Base-by-base conservation (phyloP, 2,113 vertebrate species). In the Amblyornis subalaris region DNA sequence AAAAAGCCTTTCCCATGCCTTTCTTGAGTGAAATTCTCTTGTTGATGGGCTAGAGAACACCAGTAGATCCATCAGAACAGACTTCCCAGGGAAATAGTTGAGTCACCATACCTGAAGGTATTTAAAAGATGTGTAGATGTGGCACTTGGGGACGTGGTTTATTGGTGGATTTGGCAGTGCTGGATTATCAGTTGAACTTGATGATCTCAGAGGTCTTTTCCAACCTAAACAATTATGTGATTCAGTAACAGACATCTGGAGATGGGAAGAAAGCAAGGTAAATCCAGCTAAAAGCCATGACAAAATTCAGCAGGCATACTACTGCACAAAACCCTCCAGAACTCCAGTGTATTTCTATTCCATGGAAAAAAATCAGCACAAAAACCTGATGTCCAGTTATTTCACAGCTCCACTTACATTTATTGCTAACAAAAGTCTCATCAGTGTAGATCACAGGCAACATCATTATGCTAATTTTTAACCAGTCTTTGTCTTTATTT, bases 101-200 rank as follows among this genome's bases (percentile, higher is more conserved):
- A 55, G 42, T 50, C 42, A 48, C 42, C 64, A 28, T 50, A 19
- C 31, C 12, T 83, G 64, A 25, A 62, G 8, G 7, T 48, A 26
- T 5, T 51, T 35, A 40, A 38, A 31, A 45, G 54, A 31, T 0
- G 0, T 18, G 28, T 19, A 47, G n/a, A 54, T 31, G 35, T 40
- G 29, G 29, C 9, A 14, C 25, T 19, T 82, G 42, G 21, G 47
- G 28, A 23, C 35, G 4, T 36, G 22, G 40, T 36, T 76, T 55
- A 24, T 40, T 62, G 54, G 25, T 42, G 25, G 21, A 28, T 40
- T 48, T 35, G 35, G 31, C 31, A 75, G 40, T 54, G 29, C 48
- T 62, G 40, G 21, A 47, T 33, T 61, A 61, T 31, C 14, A 61
- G 21, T 26, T 83, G 26, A 18, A 55, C 26, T 62, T 24, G 10